Evolutionary conservation across 2,797 vertebrate genomes (phyloP).

Genomic region (Australoheros facetus): DNA sequence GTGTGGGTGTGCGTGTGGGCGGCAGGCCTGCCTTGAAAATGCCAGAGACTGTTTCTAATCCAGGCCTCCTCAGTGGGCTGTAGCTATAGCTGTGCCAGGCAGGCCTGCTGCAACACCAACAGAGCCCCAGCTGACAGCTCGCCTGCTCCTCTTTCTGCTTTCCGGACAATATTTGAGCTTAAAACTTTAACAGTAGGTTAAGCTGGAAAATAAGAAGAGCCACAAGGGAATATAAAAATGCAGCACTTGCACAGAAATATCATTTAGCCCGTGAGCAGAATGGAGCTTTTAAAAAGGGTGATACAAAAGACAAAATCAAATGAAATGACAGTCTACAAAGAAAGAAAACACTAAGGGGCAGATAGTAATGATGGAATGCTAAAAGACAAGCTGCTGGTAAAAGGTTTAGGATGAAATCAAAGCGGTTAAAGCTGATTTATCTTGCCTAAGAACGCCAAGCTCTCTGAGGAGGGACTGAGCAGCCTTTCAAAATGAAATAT

Average conservation of each 20-base stretch:
- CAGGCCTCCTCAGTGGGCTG: slow-evolving; percentile 76
- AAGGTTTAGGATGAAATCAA: slow-evolving; percentile 68
- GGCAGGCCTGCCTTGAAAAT: slow-evolving; percentile 67
- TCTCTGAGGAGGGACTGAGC: slow-evolving; percentile 68
- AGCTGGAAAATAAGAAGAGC: slow-evolving; percentile 25
- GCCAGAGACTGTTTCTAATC: slow-evolving; percentile 76
- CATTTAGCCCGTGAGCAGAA: slow-evolving; percentile 11
- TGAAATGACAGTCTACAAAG: slow-evolving; percentile 16
- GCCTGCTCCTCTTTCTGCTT: slow-evolving; percentile 62
- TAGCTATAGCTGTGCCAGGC: slow-evolving; percentile 72
- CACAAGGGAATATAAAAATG: slow-evolving; percentile 2
- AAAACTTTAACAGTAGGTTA: slow-evolving; percentile 55
- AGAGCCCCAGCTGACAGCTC: slow-evolving; percentile 73
- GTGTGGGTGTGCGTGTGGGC: slow-evolving; percentile 72
- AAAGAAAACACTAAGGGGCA: slow-evolving; percentile 22
- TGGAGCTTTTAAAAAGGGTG: not conserved
- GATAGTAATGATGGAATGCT: slow-evolving; percentile 26
- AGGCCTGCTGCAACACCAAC: slow-evolving; percentile 69
- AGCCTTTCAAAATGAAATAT: slow-evolving; percentile 77
- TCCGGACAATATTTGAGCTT: slow-evolving; percentile 46
- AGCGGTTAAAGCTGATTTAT: slow-evolving; percentile 81
- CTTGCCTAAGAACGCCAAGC: slow-evolving; percentile 68
- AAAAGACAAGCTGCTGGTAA: slow-evolving; percentile 29
- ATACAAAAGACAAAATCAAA: slow-evolving; percentile 24
- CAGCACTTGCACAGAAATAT: slow-evolving; percentile 13